Conservation (phyloP, 2,797 vertebrate genomes). For the Octomys mimax region DNA sequence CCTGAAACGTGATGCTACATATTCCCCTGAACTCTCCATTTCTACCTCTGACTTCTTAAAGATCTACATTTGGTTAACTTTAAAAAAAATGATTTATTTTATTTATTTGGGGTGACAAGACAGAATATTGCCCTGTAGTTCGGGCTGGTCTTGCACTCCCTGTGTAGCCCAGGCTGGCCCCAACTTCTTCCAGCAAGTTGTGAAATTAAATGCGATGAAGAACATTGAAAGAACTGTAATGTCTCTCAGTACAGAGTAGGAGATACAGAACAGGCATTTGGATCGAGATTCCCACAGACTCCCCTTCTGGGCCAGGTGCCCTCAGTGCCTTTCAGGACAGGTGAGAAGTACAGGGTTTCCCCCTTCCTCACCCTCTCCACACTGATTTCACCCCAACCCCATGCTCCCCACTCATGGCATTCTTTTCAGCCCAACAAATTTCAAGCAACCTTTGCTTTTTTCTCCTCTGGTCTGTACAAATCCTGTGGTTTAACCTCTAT, state of each 20-base stretch:
- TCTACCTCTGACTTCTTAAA: not conserved
- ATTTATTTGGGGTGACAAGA: no score
- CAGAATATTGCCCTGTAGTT: no score
- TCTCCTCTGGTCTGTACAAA: not conserved
- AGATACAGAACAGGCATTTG: not conserved
- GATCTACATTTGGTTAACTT: not conserved
- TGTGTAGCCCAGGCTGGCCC: no score
- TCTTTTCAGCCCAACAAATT: not conserved
- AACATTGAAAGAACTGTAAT: not conserved
- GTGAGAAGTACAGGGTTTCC: not conserved
- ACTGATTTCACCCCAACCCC: not conserved
- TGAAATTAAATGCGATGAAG: conserved; percentile 14
- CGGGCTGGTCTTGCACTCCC: no score
- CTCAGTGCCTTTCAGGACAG: not conserved
- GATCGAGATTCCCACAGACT: not conserved
- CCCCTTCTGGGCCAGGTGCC: not conserved
- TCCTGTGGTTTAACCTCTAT: not conserved
- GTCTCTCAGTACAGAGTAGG: not conserved
- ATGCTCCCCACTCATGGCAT: not conserved
- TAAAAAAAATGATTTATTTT: no score
- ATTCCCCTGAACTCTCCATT: not conserved
- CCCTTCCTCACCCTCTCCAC: not conserved
- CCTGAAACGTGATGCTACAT: not conserved
- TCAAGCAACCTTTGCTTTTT: not conserved
- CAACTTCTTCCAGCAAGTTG: not conserved